Evolutionary conservation across 2,113 vertebrate species (phyloP).

Genomic region (Percina caprodes): DNA sequence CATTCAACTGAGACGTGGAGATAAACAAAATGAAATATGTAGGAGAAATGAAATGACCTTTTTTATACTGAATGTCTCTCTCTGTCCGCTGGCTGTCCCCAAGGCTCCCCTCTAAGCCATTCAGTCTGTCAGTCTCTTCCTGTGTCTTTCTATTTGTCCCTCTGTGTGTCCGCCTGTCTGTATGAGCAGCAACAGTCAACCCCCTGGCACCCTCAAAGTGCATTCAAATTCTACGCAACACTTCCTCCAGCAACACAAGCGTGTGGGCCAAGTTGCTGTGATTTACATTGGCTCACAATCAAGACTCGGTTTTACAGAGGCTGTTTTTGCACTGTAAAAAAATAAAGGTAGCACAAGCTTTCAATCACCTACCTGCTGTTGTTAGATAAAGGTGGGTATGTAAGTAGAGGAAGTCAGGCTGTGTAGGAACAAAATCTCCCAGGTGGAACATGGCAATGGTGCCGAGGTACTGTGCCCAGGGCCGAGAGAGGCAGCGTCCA

Average conservation of each 20-base stretch:
- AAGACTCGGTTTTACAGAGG: slow-evolving; percentile 70
- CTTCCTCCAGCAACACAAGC: slow-evolving; percentile 51
- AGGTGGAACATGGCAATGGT: slow-evolving; percentile 53
- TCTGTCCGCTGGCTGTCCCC: slow-evolving; percentile 15
- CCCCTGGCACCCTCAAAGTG: slow-evolving; percentile 41
- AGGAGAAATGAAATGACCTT: slow-evolving; percentile 26
- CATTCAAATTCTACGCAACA: slow-evolving; percentile 69
- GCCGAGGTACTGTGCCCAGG: slow-evolving; percentile 46
- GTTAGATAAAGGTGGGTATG: slow-evolving; percentile 76
- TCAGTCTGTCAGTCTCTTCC: slow-evolving; percentile 22
- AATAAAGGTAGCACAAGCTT: slow-evolving; percentile 52
- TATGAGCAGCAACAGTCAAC: slow-evolving; percentile 54
- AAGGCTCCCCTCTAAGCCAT: slow-evolving; percentile 17
- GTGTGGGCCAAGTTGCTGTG: slow-evolving; percentile 60
- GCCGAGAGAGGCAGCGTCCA: slow-evolving; percentile 38
- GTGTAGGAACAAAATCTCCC: slow-evolving; percentile 64
- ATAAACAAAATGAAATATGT: slow-evolving; percentile 38
- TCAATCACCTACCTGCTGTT: slow-evolving; percentile 72
- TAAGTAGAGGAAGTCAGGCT: slow-evolving; percentile 65
- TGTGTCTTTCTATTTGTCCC: slow-evolving; percentile 45
- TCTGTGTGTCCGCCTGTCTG: slow-evolving; percentile 40
- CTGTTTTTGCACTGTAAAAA: slow-evolving; percentile 69
- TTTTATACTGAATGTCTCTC: slow-evolving; percentile 13
- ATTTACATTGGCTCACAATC: slow-evolving; percentile 72
- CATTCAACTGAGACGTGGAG: slow-evolving; percentile 21